These are phyloP conservation scores for Oryzias celebensis DNA, from an alignment of 2,113 vertebrate genomes.

Conservation along the genomic window DNA sequence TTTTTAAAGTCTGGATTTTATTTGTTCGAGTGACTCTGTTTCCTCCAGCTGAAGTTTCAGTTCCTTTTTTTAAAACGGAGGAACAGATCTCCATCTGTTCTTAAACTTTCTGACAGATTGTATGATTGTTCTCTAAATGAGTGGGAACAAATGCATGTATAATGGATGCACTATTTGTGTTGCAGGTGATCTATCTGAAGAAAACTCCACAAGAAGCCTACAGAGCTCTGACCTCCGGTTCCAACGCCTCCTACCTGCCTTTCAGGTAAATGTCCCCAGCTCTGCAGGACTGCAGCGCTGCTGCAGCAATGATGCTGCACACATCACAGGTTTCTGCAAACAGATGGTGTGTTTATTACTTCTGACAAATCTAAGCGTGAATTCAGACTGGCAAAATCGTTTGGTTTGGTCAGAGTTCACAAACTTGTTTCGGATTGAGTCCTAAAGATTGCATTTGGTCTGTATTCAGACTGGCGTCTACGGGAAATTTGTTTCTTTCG, in stretches of 20 bases:
- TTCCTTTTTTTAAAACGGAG: background rate
- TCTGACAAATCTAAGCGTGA: too few species aligned
- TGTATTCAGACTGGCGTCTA: too few species aligned
- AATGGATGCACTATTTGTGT: background rate
- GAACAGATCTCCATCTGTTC: background rate
- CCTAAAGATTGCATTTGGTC: too few species aligned
- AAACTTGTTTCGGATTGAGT: too few species aligned
- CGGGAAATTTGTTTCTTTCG: too few species aligned
- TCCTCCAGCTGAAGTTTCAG: too few species aligned
- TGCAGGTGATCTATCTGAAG: constrained; percentile 94
- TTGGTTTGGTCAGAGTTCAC: too few species aligned
- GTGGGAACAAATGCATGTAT: background rate
- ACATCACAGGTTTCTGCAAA: too few species aligned
- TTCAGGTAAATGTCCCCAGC: constrained; percentile 84
- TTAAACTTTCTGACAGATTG: background rate
- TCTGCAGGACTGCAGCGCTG: background rate
- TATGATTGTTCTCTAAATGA: background rate
- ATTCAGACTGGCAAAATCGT: too few species aligned
- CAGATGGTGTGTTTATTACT: too few species aligned
- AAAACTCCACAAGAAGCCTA: constrained; percentile 95
- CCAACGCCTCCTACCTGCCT: constrained; percentile 90
- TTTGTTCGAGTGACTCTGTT: too few species aligned
- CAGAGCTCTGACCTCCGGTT: constrained; percentile 86
- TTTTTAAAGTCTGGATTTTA: too few species aligned
- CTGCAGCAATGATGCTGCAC: background rate